Evolutionary conservation across 2,113 vertebrate genomes (phyloP).

Genomic region (Perca flavescens): DNA sequence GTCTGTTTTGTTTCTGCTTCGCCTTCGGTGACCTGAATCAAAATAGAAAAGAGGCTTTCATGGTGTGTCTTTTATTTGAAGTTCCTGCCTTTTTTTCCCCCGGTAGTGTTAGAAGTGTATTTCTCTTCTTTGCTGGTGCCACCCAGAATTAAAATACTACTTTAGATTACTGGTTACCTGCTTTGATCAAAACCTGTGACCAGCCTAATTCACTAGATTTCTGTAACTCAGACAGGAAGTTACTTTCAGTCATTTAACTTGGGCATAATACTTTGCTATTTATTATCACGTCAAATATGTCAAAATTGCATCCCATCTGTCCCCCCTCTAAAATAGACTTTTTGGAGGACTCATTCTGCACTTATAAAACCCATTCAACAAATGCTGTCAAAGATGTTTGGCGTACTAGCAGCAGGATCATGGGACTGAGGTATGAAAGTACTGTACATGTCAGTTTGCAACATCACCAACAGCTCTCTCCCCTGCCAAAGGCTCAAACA

Average conservation of each 20-base stretch:
- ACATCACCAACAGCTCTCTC: conserved; percentile 31
- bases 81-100: conserved; percentile 39
- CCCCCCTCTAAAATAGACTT: conserved; percentile 6
- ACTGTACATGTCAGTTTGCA: conserved; percentile 48
- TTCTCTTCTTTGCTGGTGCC: conserved; percentile 9
- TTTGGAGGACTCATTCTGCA: conserved; percentile 9
- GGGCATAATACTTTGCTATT: not conserved
- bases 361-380: not conserved
- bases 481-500: conserved; percentile 56
- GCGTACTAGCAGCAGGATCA: conserved; percentile 28
- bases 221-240: not conserved
- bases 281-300: conserved; percentile 23
- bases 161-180: not conserved
- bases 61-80: conserved; percentile 55
- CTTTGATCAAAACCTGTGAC: conserved; percentile 17
- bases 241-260: conserved; percentile 3
- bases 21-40: conserved; percentile 76
- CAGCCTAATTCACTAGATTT: not conserved
- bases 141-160: conserved; percentile 10
- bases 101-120: conserved; percentile 15
- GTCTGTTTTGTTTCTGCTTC: conserved; percentile 77
- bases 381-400: not conserved
- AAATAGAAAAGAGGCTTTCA: conserved; percentile 68
- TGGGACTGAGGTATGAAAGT: conserved; percentile 9
- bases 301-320: conserved; percentile 28